Evolutionary conservation across 2,888 invertebrate species (phyloP), one percentile per base, ranked within the genome.

Genomic region (Ophion ellenae): DNA sequence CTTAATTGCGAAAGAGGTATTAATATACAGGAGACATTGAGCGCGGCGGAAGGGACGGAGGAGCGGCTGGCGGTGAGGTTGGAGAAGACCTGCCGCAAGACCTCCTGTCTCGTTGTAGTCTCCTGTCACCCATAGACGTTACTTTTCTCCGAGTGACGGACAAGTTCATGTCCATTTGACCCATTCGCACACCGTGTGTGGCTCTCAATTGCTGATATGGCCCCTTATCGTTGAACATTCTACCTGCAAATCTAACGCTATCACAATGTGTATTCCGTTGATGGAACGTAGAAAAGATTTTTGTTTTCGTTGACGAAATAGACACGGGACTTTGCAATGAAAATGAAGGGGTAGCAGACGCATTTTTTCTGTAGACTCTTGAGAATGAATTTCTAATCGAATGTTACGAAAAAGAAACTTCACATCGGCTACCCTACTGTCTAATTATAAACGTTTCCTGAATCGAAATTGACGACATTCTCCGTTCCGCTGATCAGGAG

Each of bases 131-230:
- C 67, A 84, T 78, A 88, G 88, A 89, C 90, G 88, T 88, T 87
- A 87, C 88, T 89, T 90, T 88, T 89, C 89, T 89, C 84, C 85
- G 86, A 90, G 87, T 90, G 89, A 90, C 88, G 88, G 90, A 90
- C 89, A 90, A 90, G 88, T 88, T 87, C 86, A 88, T 87, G 86
- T 87, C 86, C 86, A 86, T 84, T 86, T 86, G 86, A 86, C 86
- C 86, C 82, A 61, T 83, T 83, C 77, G 64, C 32, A 5, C 14
- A 20, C 66, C 64, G 69, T 81, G 83, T 61, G 59, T 45, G 9
- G 47, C 59, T 32, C 59, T n/a, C 47, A 45, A 53, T 53, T 17
- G 53, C 17, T 17, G 53, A 76, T 75, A 74, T 45, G 40, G 24
- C 32, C 20, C 71, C 57, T 24, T 9, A 69, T 74, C 83, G 83